A percentile compares a stretch with the other conserved stretches of the same genome.
phyloP scores from a whole-genome alignment of 2,888 invertebrate genomes.

The Cremastinae sp. region DNA sequence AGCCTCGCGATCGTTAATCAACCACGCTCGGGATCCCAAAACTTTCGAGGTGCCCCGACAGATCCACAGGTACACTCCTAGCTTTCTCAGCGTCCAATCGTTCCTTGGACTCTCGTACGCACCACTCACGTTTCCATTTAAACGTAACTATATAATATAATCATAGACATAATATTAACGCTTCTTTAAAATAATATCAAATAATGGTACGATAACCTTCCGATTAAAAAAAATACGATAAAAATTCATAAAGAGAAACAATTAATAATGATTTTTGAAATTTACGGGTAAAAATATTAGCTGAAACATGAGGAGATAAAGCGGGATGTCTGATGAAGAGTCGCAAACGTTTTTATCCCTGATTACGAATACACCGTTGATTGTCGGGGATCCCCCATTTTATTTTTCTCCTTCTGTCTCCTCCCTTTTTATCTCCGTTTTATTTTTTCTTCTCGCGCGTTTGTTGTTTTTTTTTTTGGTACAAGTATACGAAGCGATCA shows the following conservation, averaged over 20 bases:
- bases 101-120: slow-evolving; percentile 57
- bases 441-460: too few species aligned
- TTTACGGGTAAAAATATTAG: too few species aligned
- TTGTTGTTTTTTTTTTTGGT: slow-evolving; percentile 10
- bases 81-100: slow-evolving; percentile 65
- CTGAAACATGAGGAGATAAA: too few species aligned
- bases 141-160: slow-evolving; percentile 3
- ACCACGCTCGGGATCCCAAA: slow-evolving; percentile 76
- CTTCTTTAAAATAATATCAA: too few species aligned
- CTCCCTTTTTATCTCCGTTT: not conserved
- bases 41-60: slow-evolving; percentile 72
- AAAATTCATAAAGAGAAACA: too few species aligned
- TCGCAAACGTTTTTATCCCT: slow-evolving; percentile 33
- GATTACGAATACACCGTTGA: slow-evolving; percentile 61
- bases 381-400: slow-evolving; percentile 59
- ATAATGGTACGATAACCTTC: too few species aligned
- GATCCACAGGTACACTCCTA: slow-evolving; percentile 76
- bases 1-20: slow-evolving; percentile 79
- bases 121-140: not conserved
- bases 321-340: slow-evolving; percentile 8
- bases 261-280: too few species aligned
- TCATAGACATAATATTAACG: too few species aligned
- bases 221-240: too few species aligned
- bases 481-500: slow-evolving; percentile 15
- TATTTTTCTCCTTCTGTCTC: slow-evolving; percentile 3